Conservation (phyloP, 2,888 invertebrate genomes). For the Byasa hedistus region DNA sequence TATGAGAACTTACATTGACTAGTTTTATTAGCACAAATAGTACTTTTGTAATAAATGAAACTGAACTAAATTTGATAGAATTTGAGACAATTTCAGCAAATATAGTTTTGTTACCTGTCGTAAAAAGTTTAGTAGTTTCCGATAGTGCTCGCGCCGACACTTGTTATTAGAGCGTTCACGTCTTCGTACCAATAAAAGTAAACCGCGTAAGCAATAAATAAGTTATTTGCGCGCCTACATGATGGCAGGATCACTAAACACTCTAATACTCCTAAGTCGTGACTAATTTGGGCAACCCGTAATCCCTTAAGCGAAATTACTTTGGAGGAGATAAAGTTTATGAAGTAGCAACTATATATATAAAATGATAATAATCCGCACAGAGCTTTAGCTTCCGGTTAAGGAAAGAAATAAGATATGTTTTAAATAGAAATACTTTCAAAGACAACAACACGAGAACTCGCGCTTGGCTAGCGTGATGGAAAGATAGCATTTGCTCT, state of each 20-base stretch:
- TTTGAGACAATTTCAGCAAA: neutral
- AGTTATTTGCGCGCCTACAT: neutral
- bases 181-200: constrained; percentile 1
- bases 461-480: no score
- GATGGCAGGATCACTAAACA: neutral
- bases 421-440: no score
- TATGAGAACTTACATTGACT: no score
- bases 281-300: neutral
- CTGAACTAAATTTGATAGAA: neutral
- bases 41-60: no score
- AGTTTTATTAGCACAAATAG: no score
- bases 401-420: no score
- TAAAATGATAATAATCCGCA: neutral
- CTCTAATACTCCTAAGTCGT: neutral
- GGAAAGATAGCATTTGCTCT: no score
- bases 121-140: constrained; percentile 10
- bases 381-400: neutral
- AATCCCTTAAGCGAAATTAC: neutral
- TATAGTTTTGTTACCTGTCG: neutral
- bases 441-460: no score
- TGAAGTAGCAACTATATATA: neutral
- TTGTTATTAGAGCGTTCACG: constrained; percentile 4
- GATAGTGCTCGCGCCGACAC: neutral
- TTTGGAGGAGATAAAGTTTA: neutral
- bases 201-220: neutral